phyloP scores from a whole-genome alignment of 92 coral and sea anemone genomes.

The Scolanthus callimorphus region DNA sequence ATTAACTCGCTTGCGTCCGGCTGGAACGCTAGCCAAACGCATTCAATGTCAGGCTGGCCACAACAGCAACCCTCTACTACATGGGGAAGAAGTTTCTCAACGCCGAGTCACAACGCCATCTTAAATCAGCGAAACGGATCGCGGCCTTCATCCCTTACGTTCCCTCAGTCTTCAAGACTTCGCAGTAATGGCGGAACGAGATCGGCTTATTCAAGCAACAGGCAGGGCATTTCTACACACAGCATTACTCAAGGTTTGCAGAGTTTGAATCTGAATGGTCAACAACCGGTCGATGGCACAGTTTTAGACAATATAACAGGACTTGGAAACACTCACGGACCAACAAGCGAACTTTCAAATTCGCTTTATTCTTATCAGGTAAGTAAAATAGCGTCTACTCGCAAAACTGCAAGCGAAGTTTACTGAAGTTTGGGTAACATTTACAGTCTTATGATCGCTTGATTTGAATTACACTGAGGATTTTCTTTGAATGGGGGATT shows the following conservation, averaged over 20 bases:
- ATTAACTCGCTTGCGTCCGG: conserved; percentile 66
- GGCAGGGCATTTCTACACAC: conserved; percentile 78
- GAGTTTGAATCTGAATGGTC: conserved; percentile 70
- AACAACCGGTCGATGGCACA: conserved; percentile 96
- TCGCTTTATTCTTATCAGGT: conserved; percentile 91
- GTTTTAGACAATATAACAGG: conserved; percentile 85
- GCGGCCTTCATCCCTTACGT: conserved; percentile 75
- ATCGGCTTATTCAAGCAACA: conserved; percentile 37
- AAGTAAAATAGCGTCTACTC: conserved; percentile 8
- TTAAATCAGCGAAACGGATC: conserved; percentile 61
- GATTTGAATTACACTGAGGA: not conserved
- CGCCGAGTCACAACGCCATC: conserved; percentile 59
- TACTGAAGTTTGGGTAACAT: too few species aligned
- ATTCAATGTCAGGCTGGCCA: conserved; percentile 94
- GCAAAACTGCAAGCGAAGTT: too few species aligned
- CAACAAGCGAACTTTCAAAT: conserved; percentile 90
- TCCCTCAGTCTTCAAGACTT: conserved; percentile 54
- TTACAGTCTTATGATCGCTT: too few species aligned
- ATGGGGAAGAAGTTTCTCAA: conserved; percentile 86
- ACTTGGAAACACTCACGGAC: conserved; percentile 90
- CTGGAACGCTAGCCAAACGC: conserved; percentile 76
- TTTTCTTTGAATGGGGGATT: conserved; percentile 22
- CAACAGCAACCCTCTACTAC: conserved; percentile 88
- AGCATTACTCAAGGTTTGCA: conserved; percentile 96
- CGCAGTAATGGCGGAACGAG: conserved; percentile 63